A percentile compares a stretch with the other conserved stretches of the same genome.
Conservation (phyloP, 2,113 vertebrate genomes). For the Atherinomorus stipes region DNA sequence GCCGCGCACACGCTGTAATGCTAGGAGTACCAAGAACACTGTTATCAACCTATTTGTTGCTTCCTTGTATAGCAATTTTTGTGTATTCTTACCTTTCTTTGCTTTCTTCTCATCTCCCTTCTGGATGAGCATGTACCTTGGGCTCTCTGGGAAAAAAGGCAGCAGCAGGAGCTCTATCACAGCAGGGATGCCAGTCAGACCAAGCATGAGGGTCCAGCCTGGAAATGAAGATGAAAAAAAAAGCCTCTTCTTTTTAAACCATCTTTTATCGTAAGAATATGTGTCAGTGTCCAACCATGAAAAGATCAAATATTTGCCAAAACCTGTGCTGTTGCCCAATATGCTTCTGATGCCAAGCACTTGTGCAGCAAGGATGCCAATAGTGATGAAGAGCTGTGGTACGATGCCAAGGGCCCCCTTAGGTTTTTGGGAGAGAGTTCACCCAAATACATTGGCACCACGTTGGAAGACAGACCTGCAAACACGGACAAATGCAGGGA, state of each 20-base stretch:
- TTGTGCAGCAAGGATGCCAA: slow-evolving; percentile 92
- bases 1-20: slow-evolving; percentile 86
- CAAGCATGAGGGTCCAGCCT: slow-evolving; percentile 93
- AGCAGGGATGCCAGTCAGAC: slow-evolving; percentile 89
- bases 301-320: background rate
- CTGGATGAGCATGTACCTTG: slow-evolving; percentile 91
- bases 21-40: slow-evolving; percentile 58
- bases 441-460: slow-evolving; percentile 98
- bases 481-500: background rate
- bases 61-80: rapidly evolving
- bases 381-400: slow-evolving; percentile 92
- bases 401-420: slow-evolving; percentile 88
- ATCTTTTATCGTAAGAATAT: background rate
- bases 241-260: background rate
- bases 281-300: background rate
- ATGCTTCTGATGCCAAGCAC: slow-evolving; percentile 86
- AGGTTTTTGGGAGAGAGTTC: slow-evolving; percentile 93
- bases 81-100: slow-evolving; percentile 77
- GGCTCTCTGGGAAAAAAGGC: slow-evolving; percentile 94
- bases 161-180: slow-evolving; percentile 85
- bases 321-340: slow-evolving; percentile 87
- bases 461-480: slow-evolving; percentile 92
- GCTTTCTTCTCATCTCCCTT: slow-evolving; percentile 83
- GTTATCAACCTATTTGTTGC: background rate
- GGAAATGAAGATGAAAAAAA: slow-evolving; percentile 16